phyloP scores from a whole-genome alignment of 2,888 invertebrate genomes.

The Stictocephala bisonia region DNA sequence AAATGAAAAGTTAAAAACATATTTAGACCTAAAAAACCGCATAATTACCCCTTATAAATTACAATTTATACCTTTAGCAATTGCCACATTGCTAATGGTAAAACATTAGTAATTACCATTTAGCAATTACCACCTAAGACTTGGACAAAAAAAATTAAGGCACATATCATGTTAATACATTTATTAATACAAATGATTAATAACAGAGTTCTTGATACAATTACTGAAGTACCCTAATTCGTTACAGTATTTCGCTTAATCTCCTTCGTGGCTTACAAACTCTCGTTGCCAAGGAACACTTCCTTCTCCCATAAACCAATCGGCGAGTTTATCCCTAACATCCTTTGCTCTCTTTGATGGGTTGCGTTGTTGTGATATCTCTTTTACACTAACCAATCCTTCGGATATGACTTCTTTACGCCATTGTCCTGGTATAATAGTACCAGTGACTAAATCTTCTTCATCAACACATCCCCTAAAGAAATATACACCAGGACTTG shows the following conservation, averaged over 20 bases:
- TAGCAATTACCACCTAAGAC: conserved; percentile 2
- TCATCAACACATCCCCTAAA: conserved; percentile 11
- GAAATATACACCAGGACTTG: conserved; percentile 21
- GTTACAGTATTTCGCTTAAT: conserved; percentile 31
- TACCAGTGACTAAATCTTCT: conserved; percentile 3
- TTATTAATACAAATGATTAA: conserved; percentile 8
- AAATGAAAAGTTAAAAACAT: background rate
- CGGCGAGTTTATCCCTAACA: conserved; percentile 46
- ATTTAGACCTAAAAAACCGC: conserved; percentile 3
- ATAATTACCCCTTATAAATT: conserved; percentile 6
- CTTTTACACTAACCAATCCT: conserved; percentile 19
- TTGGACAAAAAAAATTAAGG: conserved; percentile 3
- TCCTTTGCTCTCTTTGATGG: conserved; percentile 47
- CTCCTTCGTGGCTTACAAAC: conserved; percentile 62
- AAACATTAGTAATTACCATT: too few relatives aligned
- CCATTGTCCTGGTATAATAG: conserved; percentile 10
- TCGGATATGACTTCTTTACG: conserved; percentile 24
- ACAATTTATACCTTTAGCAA: conserved; percentile 7
- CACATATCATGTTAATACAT: conserved; percentile 8
- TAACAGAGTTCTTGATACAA: conserved; percentile 7
- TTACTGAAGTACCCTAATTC: conserved; percentile 6
- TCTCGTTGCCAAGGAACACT: conserved; percentile 52
- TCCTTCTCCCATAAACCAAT: conserved; percentile 52
- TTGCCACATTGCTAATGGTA: background rate
- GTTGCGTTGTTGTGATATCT: conserved; percentile 61